phyloP scores from a whole-genome alignment of 2,797 vertebrate species.

The Furcifer pardalis region DNA sequence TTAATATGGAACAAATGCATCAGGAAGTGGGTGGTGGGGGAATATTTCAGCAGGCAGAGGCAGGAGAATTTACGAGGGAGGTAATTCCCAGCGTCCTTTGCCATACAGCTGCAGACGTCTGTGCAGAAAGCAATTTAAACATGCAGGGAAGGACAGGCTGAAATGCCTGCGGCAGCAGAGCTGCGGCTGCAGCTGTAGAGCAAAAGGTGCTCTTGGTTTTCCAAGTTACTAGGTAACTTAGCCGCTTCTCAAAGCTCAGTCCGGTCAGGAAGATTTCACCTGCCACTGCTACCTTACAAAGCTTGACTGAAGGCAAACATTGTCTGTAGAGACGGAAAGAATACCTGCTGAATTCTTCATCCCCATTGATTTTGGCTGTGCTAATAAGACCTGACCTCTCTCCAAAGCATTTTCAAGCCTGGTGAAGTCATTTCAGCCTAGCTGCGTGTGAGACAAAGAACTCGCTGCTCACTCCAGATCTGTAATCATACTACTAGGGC shows the following conservation, averaged over 20 bases:
- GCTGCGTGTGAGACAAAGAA: no score
- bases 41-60: not conserved
- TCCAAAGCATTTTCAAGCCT: no score
- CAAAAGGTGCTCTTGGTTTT: not conserved
- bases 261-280: not conserved
- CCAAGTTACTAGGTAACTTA: not conserved
- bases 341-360: no score
- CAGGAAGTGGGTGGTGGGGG: not conserved
- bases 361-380: not conserved
- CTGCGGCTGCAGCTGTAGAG: not conserved
- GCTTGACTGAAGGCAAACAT: not conserved
- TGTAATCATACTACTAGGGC: no score
- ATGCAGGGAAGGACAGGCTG: not conserved
- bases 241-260: not conserved
- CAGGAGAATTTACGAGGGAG: constrained; percentile 22
- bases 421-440: no score
- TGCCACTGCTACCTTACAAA: no score
- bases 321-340: no score
- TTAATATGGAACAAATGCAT: constrained; percentile 42
- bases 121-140: not conserved
- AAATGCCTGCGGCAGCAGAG: no score
- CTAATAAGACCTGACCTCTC: no score
- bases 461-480: no score
- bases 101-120: not conserved
- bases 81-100: constrained; percentile 1